Conservation (phyloP, 1,140 invertebrate species). For the Thrips palmi region DNA sequence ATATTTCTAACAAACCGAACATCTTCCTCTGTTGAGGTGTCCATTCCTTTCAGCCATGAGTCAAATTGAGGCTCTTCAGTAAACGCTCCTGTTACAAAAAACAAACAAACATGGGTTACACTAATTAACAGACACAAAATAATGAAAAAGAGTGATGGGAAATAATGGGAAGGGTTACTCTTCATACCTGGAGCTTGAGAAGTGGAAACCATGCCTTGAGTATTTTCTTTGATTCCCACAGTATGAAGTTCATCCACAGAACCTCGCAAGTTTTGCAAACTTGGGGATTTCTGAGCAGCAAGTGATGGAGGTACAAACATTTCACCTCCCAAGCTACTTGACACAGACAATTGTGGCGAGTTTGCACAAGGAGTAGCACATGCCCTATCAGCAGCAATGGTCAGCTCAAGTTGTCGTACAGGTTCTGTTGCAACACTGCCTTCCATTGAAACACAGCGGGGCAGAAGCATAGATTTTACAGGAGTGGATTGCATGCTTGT, state of each 20-base stretch:
- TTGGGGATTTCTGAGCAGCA: conserved; percentile 21
- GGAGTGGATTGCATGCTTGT: conserved; percentile 15
- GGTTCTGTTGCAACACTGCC: conserved; percentile 8
- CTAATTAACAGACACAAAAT: no score
- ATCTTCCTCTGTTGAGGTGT: conserved; percentile 27
- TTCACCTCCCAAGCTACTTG: conserved; percentile 16
- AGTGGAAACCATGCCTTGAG: no score
- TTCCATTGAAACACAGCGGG: no score
- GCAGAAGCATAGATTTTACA: conserved; percentile 1
- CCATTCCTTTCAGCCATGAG: conserved; percentile 35
- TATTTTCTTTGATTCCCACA: no score
- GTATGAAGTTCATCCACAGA: conserved; percentile 28
- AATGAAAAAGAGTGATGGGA: no score
- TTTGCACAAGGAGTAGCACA: conserved; percentile 10
- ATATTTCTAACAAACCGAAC: conserved; percentile 36
- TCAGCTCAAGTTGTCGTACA: conserved; percentile 6
- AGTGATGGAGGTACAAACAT: conserved; percentile 10
- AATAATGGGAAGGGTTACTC: no score
- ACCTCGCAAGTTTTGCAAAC: conserved; percentile 31
- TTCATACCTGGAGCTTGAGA: no score
- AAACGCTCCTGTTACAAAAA: no score
- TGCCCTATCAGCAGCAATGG: conserved; percentile 1
- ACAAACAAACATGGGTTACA: no score
- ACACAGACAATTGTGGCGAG: conserved; percentile 16
- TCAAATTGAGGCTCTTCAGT: no score